Conservation (phyloP, 2,888 invertebrate species). For the Callosobruchus maculatus region DNA sequence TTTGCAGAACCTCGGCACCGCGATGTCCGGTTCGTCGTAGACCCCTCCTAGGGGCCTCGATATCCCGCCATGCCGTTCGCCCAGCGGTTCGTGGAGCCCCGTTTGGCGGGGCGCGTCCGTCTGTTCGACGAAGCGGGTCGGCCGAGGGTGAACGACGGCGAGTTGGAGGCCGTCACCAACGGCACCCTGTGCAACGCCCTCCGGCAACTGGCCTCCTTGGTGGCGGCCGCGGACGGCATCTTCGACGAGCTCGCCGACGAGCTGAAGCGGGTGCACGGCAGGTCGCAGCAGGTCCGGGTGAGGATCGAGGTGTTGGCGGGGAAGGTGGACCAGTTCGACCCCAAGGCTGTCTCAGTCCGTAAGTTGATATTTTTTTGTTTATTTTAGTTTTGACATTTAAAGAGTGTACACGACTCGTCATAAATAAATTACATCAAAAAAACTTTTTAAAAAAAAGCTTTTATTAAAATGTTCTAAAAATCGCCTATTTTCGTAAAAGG, state of each 20-base stretch:
- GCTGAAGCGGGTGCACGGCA: slow-evolving; percentile 68
- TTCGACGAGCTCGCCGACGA: slow-evolving; percentile 78
- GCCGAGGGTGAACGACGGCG: slow-evolving; percentile 64
- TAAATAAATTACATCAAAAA: too few species aligned
- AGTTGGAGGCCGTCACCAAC: slow-evolving; percentile 83
- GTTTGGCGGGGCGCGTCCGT: slow-evolving; percentile 68
- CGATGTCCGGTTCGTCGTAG: not conserved
- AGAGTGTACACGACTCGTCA: too few species aligned
- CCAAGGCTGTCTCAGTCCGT: slow-evolving; percentile 92
- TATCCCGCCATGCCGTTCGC: slow-evolving; percentile 73
- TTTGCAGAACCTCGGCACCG: not conserved
- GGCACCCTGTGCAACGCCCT: slow-evolving; percentile 81
- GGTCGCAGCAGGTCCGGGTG: slow-evolving; percentile 67
- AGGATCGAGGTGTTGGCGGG: slow-evolving; percentile 69
- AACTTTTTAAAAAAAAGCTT: too few species aligned
- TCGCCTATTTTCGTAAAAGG: too few species aligned
- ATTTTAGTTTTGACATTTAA: too few species aligned
- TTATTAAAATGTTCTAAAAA: too few species aligned
- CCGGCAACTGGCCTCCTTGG: slow-evolving; percentile 80
- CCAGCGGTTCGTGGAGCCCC: slow-evolving; percentile 79
- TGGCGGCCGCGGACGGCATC: slow-evolving; percentile 79
- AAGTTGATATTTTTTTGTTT: slow-evolving; percentile 56
- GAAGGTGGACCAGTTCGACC: slow-evolving; percentile 71
- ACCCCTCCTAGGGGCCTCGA: not conserved
- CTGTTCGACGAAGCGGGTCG: slow-evolving; percentile 59